Evolutionary conservation across 1,140 invertebrate genomes (phyloP).

Genomic region (Drosophila auraria): DNA sequence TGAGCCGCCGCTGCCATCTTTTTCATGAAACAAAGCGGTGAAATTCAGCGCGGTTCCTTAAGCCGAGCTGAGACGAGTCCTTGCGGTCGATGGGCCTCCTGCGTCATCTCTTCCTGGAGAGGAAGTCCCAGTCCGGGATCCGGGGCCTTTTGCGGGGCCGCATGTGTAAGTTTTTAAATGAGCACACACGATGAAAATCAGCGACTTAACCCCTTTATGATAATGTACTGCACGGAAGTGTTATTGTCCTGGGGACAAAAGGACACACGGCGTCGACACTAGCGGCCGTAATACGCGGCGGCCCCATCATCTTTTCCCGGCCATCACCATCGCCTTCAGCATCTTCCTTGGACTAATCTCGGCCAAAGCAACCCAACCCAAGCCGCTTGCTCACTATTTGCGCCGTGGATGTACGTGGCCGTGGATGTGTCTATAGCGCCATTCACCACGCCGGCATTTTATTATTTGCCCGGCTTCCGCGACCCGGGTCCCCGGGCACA

Average conservation of each 20-base stretch:
- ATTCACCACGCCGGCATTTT: conserved; percentile 37
- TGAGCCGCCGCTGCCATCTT: conserved; percentile 80
- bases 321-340: conserved; percentile 12
- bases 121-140: conserved; percentile 28
- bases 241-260: conserved; percentile 83
- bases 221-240: conserved; percentile 82
- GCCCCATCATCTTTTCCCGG: conserved; percentile 16
- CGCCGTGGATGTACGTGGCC: conserved; percentile 23
- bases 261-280: conserved; percentile 74
- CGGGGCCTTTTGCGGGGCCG: conserved; percentile 32
- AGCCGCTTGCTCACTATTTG: conserved; percentile 33
- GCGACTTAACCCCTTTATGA: conserved; percentile 84
- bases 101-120: conserved; percentile 21
- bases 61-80: conserved; percentile 34
- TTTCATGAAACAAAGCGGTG: conserved; percentile 79
- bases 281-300: conserved; percentile 63
- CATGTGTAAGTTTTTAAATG: conserved; percentile 76
- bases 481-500: conserved; percentile 29
- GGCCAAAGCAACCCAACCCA: conserved; percentile 17
- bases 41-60: conserved; percentile 79
- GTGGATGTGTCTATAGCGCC: conserved; percentile 40
- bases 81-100: conserved; percentile 15
- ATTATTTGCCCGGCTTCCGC: conserved; percentile 49
- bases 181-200: conserved; percentile 83
- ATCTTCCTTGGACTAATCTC: conserved; percentile 14